Percentiles rank a stretch among this genome's conserved stretches.
phyloP scores from a whole-genome alignment of 2,888 invertebrate species.

The Erebia ligea region DNA sequence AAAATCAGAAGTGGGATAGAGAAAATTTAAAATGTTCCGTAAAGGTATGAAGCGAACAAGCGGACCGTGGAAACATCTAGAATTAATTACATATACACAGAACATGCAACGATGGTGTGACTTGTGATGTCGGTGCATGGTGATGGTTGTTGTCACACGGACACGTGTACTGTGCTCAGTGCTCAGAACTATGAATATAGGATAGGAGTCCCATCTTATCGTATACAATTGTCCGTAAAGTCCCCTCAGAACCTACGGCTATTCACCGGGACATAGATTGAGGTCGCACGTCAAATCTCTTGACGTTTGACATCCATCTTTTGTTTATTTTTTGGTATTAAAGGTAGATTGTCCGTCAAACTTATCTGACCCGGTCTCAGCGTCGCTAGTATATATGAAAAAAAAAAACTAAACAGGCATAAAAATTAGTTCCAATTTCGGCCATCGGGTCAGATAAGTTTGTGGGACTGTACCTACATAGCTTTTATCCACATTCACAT shows the following conservation, averaged over 20 bases:
- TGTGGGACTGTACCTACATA: too few species aligned
- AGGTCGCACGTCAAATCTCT: not conserved
- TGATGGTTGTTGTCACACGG: constrained; percentile 73
- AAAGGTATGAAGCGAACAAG: constrained; percentile 71
- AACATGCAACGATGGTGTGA: constrained; percentile 57
- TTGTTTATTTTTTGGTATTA: too few species aligned
- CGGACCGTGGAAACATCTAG: constrained; percentile 63
- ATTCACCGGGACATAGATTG: not conserved
- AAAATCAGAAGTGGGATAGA: constrained; percentile 29
- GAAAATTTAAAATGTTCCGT: constrained; percentile 39
- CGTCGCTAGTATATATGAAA: too few species aligned
- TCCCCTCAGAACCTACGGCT: not conserved
- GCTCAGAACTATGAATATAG: constrained; percentile 10
- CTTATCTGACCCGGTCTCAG: too few species aligned
- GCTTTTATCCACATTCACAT: too few species aligned
- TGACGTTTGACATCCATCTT: not conserved
- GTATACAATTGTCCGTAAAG: too few species aligned
- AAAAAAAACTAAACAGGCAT: too few species aligned
- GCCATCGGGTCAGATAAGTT: too few species aligned
- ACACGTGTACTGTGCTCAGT: constrained; percentile 36
- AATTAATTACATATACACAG: constrained; percentile 65
- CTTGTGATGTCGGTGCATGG: constrained; percentile 63
- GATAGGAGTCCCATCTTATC: not conserved
- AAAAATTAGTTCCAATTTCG: too few species aligned
- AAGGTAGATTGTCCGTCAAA: too few species aligned